Percentiles rank a stretch among this genome's conserved stretches.
phyloP scores from a whole-genome alignment of 2,113 vertebrate genomes.

The Herpailurus yagouaroundi region DNA sequence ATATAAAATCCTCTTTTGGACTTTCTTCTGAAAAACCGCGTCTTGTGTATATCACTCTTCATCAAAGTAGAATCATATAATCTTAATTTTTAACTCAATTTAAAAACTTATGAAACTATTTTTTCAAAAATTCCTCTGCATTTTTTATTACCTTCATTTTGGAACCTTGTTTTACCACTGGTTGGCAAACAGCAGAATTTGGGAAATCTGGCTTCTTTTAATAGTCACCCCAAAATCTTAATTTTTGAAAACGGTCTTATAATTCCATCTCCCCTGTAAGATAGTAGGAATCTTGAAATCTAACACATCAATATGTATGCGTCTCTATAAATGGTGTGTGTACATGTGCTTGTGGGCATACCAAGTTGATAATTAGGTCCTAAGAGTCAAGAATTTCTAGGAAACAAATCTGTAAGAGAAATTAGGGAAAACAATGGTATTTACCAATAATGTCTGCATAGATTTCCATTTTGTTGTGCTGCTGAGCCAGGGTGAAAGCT shows the following conservation, averaged over 20 bases:
- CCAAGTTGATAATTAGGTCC: not conserved
- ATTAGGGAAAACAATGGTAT: not conserved
- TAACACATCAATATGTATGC: too few relatives aligned
- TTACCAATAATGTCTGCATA: slow-evolving; percentile 98
- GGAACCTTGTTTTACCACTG: not conserved
- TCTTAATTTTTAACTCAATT: slow-evolving; percentile 2
- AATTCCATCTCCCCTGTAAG: not conserved
- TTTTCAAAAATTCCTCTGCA: not conserved
- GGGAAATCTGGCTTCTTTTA: not conserved
- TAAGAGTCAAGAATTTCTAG: not conserved
- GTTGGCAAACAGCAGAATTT: not conserved
- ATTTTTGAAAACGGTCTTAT: not conserved
- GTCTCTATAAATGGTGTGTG: not conserved
- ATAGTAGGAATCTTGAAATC: not conserved
- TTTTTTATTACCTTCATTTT: not conserved
- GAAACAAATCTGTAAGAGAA: not conserved
- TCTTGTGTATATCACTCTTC: not conserved
- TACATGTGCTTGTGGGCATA: not conserved
- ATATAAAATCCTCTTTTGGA: slow-evolving; percentile 27
- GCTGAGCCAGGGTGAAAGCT: slow-evolving; percentile 97
- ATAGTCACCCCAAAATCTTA: not conserved
- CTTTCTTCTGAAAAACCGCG: slow-evolving; percentile 9
- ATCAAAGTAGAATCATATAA: not conserved
- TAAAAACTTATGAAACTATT: slow-evolving; percentile 21
- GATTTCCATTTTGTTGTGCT: slow-evolving; percentile 98